These are phyloP conservation scores for Drepana falcataria DNA, from an alignment of 2,888 invertebrate species.

Conservation along the genomic window DNA sequence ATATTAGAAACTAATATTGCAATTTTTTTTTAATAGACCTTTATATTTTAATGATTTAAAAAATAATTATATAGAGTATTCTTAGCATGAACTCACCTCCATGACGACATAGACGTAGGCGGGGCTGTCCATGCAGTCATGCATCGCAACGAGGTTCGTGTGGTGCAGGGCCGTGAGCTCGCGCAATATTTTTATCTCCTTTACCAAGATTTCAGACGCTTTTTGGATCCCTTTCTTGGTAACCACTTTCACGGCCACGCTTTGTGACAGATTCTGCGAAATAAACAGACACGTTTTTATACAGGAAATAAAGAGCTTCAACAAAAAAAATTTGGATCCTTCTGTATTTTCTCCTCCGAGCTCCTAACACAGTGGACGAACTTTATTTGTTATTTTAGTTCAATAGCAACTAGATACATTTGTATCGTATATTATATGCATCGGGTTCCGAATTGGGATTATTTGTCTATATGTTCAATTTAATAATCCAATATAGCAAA, in stretches of 20 bases:
- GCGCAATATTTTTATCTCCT: constrained; percentile 99
- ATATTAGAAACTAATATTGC: too few relatives aligned
- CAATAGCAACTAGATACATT: too few relatives aligned
- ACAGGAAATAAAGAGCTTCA: background rate
- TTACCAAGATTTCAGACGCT: constrained; percentile 97
- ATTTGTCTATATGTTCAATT: too few relatives aligned
- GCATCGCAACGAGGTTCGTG: constrained; percentile 97
- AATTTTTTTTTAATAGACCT: too few relatives aligned
- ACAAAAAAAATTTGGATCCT: too few relatives aligned
- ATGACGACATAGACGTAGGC: constrained; percentile 98
- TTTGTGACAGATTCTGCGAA: constrained; percentile 87
- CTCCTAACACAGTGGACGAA: too few relatives aligned
- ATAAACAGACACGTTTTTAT: constrained; percentile 11
- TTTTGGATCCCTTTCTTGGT: constrained; percentile 98
- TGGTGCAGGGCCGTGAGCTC: constrained; percentile 98
- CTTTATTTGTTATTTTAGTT: too few relatives aligned
- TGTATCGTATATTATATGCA: too few relatives aligned
- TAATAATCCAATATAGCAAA: too few relatives aligned
- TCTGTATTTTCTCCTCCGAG: too few relatives aligned
- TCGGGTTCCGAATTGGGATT: too few relatives aligned
- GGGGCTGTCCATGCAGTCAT: constrained; percentile 98
- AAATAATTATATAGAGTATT: background rate
- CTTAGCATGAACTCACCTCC: constrained; percentile 85
- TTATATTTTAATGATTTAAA: too few relatives aligned
- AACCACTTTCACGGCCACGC: constrained; percentile 98